Evolutionary conservation across 2,888 invertebrate species (phyloP).

Genomic region (Phania funesta): DNA sequence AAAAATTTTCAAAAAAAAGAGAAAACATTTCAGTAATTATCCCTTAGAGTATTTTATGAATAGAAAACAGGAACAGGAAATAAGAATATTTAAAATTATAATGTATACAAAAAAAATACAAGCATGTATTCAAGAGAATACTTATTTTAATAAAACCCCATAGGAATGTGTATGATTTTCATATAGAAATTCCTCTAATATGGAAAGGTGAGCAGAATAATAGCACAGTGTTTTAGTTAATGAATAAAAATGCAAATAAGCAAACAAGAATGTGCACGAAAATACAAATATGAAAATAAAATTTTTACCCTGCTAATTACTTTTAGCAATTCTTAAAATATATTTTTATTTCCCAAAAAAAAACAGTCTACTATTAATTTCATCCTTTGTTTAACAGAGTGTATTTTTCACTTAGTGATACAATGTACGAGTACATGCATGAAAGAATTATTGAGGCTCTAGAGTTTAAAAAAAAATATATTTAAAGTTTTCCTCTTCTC

Average conservation of each 20-base stretch:
- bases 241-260: neutral
- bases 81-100: conserved; percentile 18
- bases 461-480: conserved; percentile 42
- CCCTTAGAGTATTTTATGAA: conserved; percentile 44
- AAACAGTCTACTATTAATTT: no score
- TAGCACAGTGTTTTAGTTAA: neutral
- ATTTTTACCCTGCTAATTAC: no score
- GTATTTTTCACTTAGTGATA: no score
- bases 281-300: neutral
- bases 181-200: neutral
- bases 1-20: conserved; percentile 17
- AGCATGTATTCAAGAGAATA: conserved; percentile 8
- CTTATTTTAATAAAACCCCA: conserved; percentile 49
- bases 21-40: conserved; percentile 62
- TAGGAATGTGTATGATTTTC: conserved; percentile 7
- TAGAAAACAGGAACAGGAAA: neutral
- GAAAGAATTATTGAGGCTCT: conserved; percentile 32
- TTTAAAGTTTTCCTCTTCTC: neutral
- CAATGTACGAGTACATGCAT: no score
- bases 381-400: no score
- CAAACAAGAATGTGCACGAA: neutral
- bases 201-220: neutral
- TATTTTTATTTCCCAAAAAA: no score
- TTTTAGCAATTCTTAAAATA: no score
- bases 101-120: conserved; percentile 10